Evolutionary conservation across 2,888 invertebrate species (phyloP), one percentile per base, ranked within the genome.

Genomic region (Rhorus exstirpatorius): DNA sequence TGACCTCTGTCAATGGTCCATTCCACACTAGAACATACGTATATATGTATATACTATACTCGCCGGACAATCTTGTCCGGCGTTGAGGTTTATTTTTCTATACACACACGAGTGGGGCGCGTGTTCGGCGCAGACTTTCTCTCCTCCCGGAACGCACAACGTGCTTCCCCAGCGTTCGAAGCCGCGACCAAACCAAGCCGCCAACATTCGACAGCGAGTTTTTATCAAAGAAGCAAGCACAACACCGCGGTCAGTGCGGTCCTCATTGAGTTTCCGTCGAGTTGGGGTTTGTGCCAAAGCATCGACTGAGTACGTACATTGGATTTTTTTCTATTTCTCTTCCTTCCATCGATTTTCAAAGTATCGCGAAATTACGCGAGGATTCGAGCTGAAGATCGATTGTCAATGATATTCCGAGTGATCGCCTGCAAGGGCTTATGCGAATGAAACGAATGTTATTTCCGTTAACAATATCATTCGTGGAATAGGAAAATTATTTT

Each of bases 161-260:
- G 70, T 76, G 74, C 77, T 74, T 55, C 51, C 44, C 38, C 19
- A 72, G 71, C 53, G 53, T 65, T 53, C 58, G 53, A 61, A 26
- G 53, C 14, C 58, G 17, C 79, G 70, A 71, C 58, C 60, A 53
- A 49, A 70, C 55, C 53, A 60, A 55, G 72, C 49, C 84, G 86
- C 88, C n/a, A n/a, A 87, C 91, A 92, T 90, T 92, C 91, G 86
- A 86, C 90, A 85, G 83, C 84, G 88, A 88, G 91, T 92, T 92
- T 92, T 92, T 91, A 91, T 89, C 89, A 90, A 91, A 88, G 89
- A 85, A 89, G 83, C 89, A 85, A 89, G 83, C 89, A 76, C 65
- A 90, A 84, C 87, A 84, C 61, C 77, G 72, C 60, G 63, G 55
- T 76, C 63, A 76, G 83, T 84, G 77, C 46, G 44, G 65, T 51